Evolutionary conservation across 1,140 invertebrate genomes (phyloP).

Genomic region (Oedothorax gibbosus): DNA sequence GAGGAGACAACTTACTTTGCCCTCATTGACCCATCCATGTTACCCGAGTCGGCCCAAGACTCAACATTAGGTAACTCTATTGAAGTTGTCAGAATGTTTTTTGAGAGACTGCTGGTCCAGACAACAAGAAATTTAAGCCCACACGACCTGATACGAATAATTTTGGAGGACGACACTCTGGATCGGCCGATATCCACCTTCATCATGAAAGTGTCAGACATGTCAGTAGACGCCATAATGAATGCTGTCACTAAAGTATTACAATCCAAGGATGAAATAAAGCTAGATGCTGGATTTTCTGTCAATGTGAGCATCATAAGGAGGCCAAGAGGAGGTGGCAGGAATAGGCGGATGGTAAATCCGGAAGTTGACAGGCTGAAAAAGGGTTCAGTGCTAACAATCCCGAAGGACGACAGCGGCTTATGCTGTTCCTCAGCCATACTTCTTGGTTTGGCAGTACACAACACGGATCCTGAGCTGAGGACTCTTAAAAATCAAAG

Average conservation of each 20-base stretch:
- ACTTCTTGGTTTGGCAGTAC: background rate
- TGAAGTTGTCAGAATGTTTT: background rate
- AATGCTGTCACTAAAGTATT: background rate
- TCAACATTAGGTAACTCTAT: too few relatives aligned
- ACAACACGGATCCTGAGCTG: background rate
- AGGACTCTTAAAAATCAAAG: background rate
- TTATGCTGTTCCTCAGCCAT: constrained; percentile 14
- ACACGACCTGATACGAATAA: background rate
- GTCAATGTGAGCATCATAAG: background rate
- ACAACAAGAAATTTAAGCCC: background rate
- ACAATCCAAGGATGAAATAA: background rate
- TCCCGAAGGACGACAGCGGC: background rate
- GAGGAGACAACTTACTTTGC: too few relatives aligned
- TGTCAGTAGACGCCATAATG: background rate
- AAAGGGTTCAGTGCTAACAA: background rate
- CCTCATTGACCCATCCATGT: too few relatives aligned
- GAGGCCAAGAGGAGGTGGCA: background rate
- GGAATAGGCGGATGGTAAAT: background rate
- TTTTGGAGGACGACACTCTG: background rate
- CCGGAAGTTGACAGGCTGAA: background rate
- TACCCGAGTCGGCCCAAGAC: too few relatives aligned
- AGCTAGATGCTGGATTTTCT: background rate
- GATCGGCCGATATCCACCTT: background rate
- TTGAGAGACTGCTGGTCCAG: background rate
- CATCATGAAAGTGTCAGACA: background rate